These are phyloP conservation scores for Malaclemys terrapin DNA, from an alignment of 2,113 vertebrate species.

Conservation along the genomic window DNA sequence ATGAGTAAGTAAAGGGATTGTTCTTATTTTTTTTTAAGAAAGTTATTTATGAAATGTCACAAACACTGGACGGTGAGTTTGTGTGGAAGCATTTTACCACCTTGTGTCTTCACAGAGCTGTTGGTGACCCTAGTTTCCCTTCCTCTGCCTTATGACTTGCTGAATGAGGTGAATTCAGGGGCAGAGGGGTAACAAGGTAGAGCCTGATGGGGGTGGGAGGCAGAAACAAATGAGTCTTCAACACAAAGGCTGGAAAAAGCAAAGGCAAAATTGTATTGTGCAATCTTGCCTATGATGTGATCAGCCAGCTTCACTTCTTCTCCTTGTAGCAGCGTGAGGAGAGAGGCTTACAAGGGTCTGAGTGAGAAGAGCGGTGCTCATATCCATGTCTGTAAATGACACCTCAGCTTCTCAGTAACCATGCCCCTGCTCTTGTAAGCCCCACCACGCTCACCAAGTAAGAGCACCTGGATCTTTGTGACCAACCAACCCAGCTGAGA, in stretches of 20 bases:
- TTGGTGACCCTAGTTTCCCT: constrained; percentile 81
- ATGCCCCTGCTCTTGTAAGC: neutral
- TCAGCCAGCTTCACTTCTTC: constrained; percentile 56
- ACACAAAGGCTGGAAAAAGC: neutral
- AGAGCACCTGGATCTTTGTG: neutral
- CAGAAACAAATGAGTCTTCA: constrained; percentile 8
- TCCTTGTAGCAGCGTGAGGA: neutral
- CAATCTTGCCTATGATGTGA: constrained; percentile 49
- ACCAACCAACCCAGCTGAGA: neutral
- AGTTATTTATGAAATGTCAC: constrained; percentile 91
- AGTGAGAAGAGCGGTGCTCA: constrained; percentile 56
- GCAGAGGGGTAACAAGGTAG: neutral
- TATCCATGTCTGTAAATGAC: constrained; percentile 65
- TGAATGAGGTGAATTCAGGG: constrained; percentile 22
- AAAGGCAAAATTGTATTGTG: constrained; percentile 66
- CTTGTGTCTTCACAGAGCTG: constrained; percentile 84
- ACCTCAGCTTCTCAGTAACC: constrained; percentile 39
- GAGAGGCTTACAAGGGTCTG: constrained; percentile 14
- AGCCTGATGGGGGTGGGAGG: neutral
- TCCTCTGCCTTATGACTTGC: constrained; percentile 74
- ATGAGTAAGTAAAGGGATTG: constrained; percentile 90
- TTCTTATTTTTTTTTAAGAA: constrained; percentile 85
- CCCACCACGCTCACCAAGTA: neutral
- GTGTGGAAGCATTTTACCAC: constrained; percentile 84
- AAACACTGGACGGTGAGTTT: constrained; percentile 91